Base-by-base conservation (phyloP, 2,113 vertebrate species). In the Grantiella picta region DNA sequence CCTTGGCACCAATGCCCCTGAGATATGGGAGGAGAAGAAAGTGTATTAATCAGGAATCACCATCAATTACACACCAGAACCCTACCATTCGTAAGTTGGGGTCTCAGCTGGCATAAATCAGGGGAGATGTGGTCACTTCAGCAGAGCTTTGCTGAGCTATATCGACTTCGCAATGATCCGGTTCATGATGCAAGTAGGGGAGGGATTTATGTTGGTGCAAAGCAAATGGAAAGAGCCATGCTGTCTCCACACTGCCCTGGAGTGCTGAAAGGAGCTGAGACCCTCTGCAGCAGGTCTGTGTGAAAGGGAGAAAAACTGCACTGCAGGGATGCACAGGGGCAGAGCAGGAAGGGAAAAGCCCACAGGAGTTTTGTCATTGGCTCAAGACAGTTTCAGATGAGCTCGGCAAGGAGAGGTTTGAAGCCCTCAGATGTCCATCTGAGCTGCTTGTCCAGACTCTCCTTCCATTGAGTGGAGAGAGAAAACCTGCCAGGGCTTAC, bases 341-440 rank as follows among this genome's bases (percentile, higher is more conserved):
- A 86, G 54, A 83, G 33, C 42, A 66, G 53, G 52, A 66, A 75
- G 23, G 28, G 52, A 33, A 87, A 63, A 82, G 33, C 40, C 27
- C 69, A 50, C 27, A 11, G 29, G 2, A 21, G 23, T 59, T 73
- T 6, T 33, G 22, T 81, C 38, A 29, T 20, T 49, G 73, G 31
- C 11, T 75, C 44, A 42, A 21, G 23, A 27, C 18, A 84, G 38
- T 5, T 59, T 87, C 70, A 59, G 52, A 31, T 33, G 38, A 47
- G 35, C 44, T 84, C 33, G 27, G 29, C 57, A 68, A 71, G 56
- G 42, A 15, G 18, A 16, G 6, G 35, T 29, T 29, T 49, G 65
- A 65, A 89, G 42, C 29, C 49, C 40, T 49, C 44, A 64, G 52
- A 12, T 0, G 0, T 50, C 22, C 3, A 0, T 9, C 35, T 47